phyloP scores from a whole-genome alignment of 2,888 invertebrate genomes.

The Isotomurus palustris region DNA sequence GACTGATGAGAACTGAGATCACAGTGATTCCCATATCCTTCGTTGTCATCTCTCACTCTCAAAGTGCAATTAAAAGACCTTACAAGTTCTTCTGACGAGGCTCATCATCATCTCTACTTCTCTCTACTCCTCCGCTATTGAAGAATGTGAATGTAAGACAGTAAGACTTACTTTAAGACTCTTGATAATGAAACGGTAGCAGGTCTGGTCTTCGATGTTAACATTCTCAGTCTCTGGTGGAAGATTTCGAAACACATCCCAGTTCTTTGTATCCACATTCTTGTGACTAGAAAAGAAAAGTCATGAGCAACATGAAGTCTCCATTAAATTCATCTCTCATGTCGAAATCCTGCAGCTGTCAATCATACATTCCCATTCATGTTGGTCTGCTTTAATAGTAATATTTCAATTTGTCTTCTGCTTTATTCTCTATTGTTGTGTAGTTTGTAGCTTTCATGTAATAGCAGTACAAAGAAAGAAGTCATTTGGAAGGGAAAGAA shows the following conservation, averaged over 20 bases:
- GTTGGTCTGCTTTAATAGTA: background rate
- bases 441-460: too few species aligned
- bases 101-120: too few species aligned
- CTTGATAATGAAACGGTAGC: slow-evolving; percentile 77
- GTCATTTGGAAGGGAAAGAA: too few species aligned
- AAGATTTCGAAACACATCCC: slow-evolving; percentile 93
- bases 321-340: background rate
- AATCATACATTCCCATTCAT: background rate
- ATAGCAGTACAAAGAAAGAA: too few species aligned
- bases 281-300: slow-evolving; percentile 24
- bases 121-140: too few species aligned
- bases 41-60: too few species aligned
- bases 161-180: slow-evolving; percentile 64
- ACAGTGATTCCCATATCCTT: too few species aligned
- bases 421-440: slow-evolving; percentile 8
- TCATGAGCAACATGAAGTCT: background rate
- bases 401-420: background rate
- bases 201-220: slow-evolving; percentile 81
- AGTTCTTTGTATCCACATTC: slow-evolving; percentile 67
- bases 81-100: too few species aligned
- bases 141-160: too few species aligned
- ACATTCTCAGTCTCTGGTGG: slow-evolving; percentile 83
- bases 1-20: too few species aligned
- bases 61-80: too few species aligned
- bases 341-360: background rate